Conservation (phyloP, 2,888 invertebrate species). For the Catocala fraxini region DNA sequence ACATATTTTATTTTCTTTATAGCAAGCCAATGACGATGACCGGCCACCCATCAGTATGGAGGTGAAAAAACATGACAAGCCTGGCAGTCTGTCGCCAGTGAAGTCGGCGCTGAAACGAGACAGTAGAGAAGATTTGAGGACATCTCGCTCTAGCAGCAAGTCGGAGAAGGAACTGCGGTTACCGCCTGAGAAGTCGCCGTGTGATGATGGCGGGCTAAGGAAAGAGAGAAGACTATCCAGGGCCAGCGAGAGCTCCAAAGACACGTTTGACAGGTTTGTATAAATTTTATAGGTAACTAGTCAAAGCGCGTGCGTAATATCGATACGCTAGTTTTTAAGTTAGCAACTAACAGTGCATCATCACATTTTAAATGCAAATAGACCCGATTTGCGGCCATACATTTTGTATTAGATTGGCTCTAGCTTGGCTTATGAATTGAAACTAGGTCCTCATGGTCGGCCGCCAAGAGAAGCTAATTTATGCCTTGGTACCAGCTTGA, state of each 20-base stretch:
- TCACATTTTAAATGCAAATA: no score
- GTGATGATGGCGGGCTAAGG: constrained; percentile 65
- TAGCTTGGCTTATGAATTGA: no score
- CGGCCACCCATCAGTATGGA: constrained; percentile 74
- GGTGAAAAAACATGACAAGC: constrained; percentile 81
- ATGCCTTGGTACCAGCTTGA: no score
- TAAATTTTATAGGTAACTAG: no score
- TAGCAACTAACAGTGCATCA: no score
- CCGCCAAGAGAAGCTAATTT: no score
- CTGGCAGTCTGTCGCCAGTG: constrained; percentile 80
- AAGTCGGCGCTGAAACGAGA: constrained; percentile 70
- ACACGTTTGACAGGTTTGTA: constrained; percentile 77
- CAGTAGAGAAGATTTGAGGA: constrained; percentile 69
- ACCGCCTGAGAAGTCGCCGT: constrained; percentile 77
- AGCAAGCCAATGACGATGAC: constrained; percentile 72
- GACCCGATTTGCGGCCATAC: no score
- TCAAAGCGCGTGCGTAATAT: no score
- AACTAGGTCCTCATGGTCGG: no score
- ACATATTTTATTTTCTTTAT: constrained; percentile 29
- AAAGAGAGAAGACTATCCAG: constrained; percentile 70
- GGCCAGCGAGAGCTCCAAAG: constrained; percentile 77
- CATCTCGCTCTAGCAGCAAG: constrained; percentile 73
- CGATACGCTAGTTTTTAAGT: no score
- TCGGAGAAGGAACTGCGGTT: constrained; percentile 75
- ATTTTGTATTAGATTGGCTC: no score